Evolutionary conservation across 2,888 invertebrate genomes (phyloP).

Genomic region (Girardia tigrina): DNA sequence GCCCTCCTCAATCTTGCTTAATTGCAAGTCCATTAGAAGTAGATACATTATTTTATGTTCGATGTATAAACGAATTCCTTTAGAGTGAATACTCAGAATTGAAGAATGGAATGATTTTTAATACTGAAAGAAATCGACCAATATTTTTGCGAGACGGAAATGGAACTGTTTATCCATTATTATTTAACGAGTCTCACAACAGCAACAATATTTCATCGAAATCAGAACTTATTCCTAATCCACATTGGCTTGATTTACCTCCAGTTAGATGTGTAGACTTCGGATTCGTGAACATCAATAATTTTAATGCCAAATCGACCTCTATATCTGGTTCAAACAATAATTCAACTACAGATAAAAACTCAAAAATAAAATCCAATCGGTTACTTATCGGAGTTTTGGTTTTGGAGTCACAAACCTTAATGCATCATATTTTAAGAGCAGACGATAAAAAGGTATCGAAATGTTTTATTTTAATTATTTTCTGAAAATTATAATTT

Average conservation of each 20-base stretch:
- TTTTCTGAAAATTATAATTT: too few species aligned
- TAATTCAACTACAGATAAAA: not conserved
- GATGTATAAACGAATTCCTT: not conserved
- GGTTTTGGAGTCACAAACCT: constrained; percentile 51
- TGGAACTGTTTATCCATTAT: constrained; percentile 75
- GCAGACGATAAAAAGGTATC: constrained; percentile 80
- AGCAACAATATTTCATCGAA: constrained; percentile 49
- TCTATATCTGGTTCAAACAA: not conserved
- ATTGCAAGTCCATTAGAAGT: constrained; percentile 26
- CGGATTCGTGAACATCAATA: constrained; percentile 11
- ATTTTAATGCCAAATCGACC: not conserved
- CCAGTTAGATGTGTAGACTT: constrained; percentile 58
- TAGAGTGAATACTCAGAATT: constrained; percentile 18
- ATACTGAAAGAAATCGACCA: constrained; percentile 14
- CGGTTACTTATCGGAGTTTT: constrained; percentile 31
- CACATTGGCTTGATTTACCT: constrained; percentile 75
- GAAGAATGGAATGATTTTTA: constrained; percentile 21
- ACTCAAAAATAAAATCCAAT: not conserved
- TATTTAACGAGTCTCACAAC: not conserved
- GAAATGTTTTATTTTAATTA: too few species aligned
- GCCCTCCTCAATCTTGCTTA: constrained; percentile 26
- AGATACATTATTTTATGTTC: too few species aligned
- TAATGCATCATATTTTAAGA: constrained; percentile 78
- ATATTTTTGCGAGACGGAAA: constrained; percentile 70
- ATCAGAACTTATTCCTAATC: constrained; percentile 85